phyloP scores from a whole-genome alignment of 2,113 vertebrate species.

The Channa argus region DNA sequence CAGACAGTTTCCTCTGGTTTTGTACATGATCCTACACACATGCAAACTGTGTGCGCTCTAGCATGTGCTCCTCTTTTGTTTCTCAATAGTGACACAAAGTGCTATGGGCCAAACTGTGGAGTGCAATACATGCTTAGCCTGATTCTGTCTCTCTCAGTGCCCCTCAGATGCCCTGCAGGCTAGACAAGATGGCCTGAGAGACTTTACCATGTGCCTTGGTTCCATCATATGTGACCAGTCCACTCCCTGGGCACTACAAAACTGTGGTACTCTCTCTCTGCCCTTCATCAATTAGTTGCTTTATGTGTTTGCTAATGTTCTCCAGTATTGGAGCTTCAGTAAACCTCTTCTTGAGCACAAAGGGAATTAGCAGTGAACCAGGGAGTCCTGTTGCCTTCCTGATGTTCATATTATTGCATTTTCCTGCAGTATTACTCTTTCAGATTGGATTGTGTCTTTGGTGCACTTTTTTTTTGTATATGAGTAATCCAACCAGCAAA shows the following conservation, averaged over 20 bases:
- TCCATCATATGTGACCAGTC: conserved; percentile 50
- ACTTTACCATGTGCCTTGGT: conserved; percentile 45
- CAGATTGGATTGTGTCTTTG: conserved; percentile 16
- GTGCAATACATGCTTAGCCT: conserved; percentile 77
- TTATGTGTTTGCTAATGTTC: conserved; percentile 7
- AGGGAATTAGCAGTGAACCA: conserved; percentile 25
- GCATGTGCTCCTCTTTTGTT: conserved; percentile 76
- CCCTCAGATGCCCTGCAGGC: conserved; percentile 69
- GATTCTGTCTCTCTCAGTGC: conserved; percentile 76
- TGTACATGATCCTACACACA: conserved; percentile 28
- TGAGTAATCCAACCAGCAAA: conserved; percentile 10
- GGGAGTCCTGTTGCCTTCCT: conserved; percentile 23
- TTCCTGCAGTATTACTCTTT: conserved; percentile 20
- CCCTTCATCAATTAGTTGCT: neutral
- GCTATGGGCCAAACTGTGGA: conserved; percentile 76
- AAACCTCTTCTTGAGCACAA: conserved; percentile 11
- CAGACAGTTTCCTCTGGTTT: neutral
- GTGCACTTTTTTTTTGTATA: conserved; percentile 1
- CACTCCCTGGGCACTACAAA: neutral
- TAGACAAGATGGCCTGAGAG: conserved; percentile 61
- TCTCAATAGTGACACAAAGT: conserved; percentile 73
- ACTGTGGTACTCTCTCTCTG: neutral
- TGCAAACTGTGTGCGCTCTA: conserved; percentile 64
- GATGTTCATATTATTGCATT: conserved; percentile 15
- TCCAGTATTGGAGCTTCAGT: conserved; percentile 28